phyloP scores from a whole-genome alignment of 1,140 invertebrate species.

The Ceratosolen solmsi region DNA sequence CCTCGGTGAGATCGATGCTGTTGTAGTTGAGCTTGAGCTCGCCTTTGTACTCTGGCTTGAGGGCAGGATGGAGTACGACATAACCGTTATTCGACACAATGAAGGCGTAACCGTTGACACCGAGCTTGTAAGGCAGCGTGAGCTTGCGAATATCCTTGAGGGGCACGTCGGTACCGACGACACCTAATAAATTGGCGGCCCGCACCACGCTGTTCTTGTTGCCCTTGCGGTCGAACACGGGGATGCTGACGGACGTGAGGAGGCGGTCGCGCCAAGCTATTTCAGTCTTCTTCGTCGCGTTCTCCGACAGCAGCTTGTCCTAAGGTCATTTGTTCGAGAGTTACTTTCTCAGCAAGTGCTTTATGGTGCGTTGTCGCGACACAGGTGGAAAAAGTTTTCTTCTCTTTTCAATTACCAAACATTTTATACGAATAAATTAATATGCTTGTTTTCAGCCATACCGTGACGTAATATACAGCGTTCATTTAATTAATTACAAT shows the following conservation, averaged over 20 bases:
- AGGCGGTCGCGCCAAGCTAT: constrained; percentile 67
- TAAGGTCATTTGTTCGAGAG: constrained; percentile 49
- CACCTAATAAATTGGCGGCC: constrained; percentile 87
- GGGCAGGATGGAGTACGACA: constrained; percentile 85
- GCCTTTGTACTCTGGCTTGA: constrained; percentile 82
- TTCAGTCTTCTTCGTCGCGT: constrained; percentile 15
- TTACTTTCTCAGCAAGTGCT: background rate
- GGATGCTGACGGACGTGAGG: constrained; percentile 88
- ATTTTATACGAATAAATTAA: too few species aligned
- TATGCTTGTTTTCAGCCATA: too few species aligned
- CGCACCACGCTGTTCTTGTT: constrained; percentile 73
- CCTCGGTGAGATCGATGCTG: constrained; percentile 95
- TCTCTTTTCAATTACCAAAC: too few species aligned
- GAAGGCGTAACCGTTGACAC: constrained; percentile 96
- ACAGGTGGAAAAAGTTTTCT: constrained; percentile 2
- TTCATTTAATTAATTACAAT: too few species aligned
- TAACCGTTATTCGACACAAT: constrained; percentile 98
- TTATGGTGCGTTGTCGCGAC: background rate
- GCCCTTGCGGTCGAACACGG: constrained; percentile 84
- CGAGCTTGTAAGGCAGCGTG: constrained; percentile 90
- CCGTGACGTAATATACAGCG: too few species aligned
- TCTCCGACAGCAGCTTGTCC: constrained; percentile 51
- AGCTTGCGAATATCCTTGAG: constrained; percentile 90
- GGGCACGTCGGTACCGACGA: constrained; percentile 95
- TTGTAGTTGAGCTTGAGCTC: constrained; percentile 94